Evolutionary conservation across 2,888 invertebrate species (phyloP), one percentile per base, ranked within the genome.

Genomic region (Clunio marinus): DNA sequence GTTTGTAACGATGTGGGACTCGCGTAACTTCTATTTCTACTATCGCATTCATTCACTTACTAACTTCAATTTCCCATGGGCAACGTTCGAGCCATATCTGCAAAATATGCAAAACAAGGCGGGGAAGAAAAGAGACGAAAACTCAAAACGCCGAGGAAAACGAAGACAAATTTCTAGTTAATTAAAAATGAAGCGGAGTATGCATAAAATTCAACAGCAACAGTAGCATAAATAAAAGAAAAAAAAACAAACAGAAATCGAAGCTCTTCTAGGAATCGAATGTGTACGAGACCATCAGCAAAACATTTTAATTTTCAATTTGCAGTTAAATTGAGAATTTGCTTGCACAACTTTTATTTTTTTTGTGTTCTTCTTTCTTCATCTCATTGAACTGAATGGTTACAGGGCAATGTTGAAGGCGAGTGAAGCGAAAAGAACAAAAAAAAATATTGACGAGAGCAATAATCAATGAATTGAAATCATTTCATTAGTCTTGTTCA

Each of bases 231-330:
- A n/a, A n/a, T n/a, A n/a, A n/a, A n/a, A n/a, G n/a, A n/a, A n/a
- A n/a, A n/a, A 22, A 62, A 22, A 27, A 8, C 22, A 45, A n/a
- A 25, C 37, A 46, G 24, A 46, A 46, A 24, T 13, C 22, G 41
- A 35, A 62, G 51, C 59, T 46, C 17, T 45, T 27, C 45, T 63
- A 46, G 63, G 46, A 63, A 46, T 46, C 46, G n/a, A 46, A 46
- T 63, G 45, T 46, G 45, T 63, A 22, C 17, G 25, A 15, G 37
- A 20, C 45, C 1, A 22, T 37, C 28, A 60, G 35, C 35, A 60
- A 63, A 63, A 63, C 63, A 63, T 63, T 63, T 63, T 63, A 63
- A 63, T 63, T 63, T 63, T 63, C 63, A 63, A 63, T 63, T 63
- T 63, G 63, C 63, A 63, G 63, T 63, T 46, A 63, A 63, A 63